phyloP scores from a whole-genome alignment of 2,113 vertebrate genomes.

The Neofelis nebulosa region DNA sequence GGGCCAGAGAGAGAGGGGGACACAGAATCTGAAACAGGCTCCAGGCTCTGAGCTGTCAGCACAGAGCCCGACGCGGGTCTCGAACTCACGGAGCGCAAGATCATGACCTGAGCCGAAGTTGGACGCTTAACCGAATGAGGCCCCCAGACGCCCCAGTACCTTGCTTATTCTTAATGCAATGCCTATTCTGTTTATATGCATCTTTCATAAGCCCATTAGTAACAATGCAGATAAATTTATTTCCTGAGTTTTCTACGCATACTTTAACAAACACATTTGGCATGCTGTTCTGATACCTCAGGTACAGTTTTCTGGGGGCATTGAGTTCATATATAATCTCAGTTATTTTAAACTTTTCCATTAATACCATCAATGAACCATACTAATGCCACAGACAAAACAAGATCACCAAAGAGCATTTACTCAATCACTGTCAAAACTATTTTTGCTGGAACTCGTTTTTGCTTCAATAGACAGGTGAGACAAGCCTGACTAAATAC shows the following conservation, averaged over 20 bases:
- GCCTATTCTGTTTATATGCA: not conserved
- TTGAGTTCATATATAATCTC: constrained; percentile 51
- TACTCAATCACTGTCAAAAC: constrained; percentile 62
- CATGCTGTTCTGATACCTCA: not conserved
- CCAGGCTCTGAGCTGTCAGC: no score
- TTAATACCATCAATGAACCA: constrained; percentile 65
- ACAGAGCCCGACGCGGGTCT: no score
- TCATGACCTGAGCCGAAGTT: no score
- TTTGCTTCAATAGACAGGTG: constrained; percentile 33
- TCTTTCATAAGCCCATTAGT: not conserved
- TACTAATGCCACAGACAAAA: constrained; percentile 64
- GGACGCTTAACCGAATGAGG: no score
- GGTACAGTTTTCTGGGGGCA: not conserved
- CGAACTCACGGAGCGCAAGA: no score
- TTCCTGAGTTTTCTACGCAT: not conserved
- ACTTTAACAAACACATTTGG: not conserved
- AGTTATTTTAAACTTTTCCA: constrained; percentile 58
- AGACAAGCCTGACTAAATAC: constrained; percentile 14
- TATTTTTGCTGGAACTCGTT: constrained; percentile 24
- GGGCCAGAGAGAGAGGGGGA: no score
- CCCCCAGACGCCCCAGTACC: no score
- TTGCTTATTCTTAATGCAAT: not conserved
- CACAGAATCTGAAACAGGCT: no score
- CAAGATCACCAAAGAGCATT: constrained; percentile 23
- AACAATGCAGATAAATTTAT: not conserved